Conservation (phyloP, 1,140 invertebrate genomes). For the Pemphigus obesinymphae region DNA sequence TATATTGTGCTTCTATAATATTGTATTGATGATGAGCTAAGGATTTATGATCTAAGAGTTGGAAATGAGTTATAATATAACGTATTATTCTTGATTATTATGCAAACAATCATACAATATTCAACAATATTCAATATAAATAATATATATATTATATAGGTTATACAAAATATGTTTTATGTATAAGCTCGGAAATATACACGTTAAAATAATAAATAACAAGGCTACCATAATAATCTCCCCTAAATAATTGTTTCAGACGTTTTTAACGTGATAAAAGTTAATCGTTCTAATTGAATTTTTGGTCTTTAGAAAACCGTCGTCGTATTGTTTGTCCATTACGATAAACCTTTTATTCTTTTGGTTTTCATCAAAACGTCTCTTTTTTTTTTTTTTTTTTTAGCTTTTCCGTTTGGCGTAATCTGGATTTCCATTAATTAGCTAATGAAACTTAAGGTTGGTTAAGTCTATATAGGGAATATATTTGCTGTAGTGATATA, state of each 20-base stretch:
- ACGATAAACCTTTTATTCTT: slow-evolving; percentile 11
- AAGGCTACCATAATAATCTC: neutral
- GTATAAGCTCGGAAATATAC: no score
- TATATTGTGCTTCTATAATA: no score
- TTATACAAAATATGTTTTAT: no score
- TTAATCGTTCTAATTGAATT: slow-evolving; percentile 26
- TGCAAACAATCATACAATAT: no score
- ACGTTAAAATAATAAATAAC: neutral
- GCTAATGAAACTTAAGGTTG: neutral
- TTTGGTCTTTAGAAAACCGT: neutral
- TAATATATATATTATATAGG: no score
- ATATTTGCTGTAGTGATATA: neutral
- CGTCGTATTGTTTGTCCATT: neutral
- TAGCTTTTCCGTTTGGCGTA: neutral
- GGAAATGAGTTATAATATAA: no score
- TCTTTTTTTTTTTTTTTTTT: neutral
- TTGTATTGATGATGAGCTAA: no score
- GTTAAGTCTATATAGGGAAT: neutral
- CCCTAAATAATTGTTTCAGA: neutral
- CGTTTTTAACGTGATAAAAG: neutral
- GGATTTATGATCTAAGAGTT: no score
- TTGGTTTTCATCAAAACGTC: slow-evolving; percentile 3
- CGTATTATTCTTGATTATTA: no score
- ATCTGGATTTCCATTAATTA: slow-evolving; percentile 13
- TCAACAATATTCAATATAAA: no score